Evolutionary conservation across 1,140 invertebrate genomes (phyloP).

Genomic region (Argopecten irradians): DNA sequence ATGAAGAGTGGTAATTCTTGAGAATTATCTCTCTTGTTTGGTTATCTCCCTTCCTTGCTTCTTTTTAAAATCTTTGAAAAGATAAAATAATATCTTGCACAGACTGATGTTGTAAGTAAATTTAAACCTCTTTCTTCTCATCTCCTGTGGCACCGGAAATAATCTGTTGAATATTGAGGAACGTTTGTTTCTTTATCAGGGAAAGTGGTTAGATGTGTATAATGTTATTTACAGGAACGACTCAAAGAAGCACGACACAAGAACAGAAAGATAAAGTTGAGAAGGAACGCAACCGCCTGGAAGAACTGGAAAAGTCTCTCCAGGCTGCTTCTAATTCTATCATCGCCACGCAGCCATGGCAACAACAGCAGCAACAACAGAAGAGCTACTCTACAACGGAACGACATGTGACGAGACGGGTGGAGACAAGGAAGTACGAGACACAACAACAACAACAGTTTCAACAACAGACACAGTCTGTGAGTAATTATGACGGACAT

Average conservation of each 20-base stretch:
- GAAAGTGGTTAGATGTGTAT: not conserved
- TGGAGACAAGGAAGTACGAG: conserved; percentile 57
- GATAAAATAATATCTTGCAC: not conserved
- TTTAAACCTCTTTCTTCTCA: not conserved
- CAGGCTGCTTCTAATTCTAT: conserved; percentile 67
- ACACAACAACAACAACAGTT: conserved; percentile 57
- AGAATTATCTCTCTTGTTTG: not conserved
- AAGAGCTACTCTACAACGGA: conserved; percentile 38
- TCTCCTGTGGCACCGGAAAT: not conserved
- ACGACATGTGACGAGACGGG: conserved; percentile 40
- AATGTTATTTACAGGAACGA: not conserved
- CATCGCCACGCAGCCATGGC: conserved; percentile 55
- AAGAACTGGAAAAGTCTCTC: conserved; percentile 68
- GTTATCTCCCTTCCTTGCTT: too few species aligned
- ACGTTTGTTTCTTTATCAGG: not conserved
- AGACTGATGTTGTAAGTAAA: not conserved
- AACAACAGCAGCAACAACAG: conserved; percentile 50
- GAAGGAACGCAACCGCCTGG: conserved; percentile 58
- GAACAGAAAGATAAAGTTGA: conserved; percentile 46
- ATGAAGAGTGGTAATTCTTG: not conserved
- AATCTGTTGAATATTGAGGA: not conserved
- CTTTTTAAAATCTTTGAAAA: not conserved
- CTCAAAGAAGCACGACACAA: conserved; percentile 40
- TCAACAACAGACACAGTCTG: conserved; percentile 53
- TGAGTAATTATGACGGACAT: conserved; percentile 56